These are phyloP conservation scores for Apoda limacodes DNA, from an alignment of 2,888 invertebrate species.

Conservation along the genomic window DNA sequence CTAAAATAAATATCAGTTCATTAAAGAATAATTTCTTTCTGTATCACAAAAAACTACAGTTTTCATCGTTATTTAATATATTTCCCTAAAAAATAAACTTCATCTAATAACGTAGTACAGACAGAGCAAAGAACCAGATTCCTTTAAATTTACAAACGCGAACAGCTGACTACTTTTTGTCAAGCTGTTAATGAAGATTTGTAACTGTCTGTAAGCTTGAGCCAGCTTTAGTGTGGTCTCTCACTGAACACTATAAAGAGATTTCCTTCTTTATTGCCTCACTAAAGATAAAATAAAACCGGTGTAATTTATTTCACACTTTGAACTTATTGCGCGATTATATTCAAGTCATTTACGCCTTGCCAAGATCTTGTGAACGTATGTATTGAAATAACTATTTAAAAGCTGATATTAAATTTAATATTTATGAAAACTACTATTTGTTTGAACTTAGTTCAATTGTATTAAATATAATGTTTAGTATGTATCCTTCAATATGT, in stretches of 20 bases:
- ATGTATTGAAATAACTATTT: too few relatives aligned
- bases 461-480: too few relatives aligned
- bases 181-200: constrained; percentile 59
- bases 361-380: not conserved
- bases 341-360: not conserved
- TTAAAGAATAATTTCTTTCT: too few relatives aligned
- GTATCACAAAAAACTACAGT: too few relatives aligned
- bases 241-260: constrained; percentile 32
- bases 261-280: constrained; percentile 35
- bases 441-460: too few relatives aligned
- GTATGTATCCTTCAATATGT: too few relatives aligned
- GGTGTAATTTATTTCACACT: constrained; percentile 42
- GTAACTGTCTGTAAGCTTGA: constrained; percentile 36
- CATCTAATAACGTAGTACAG: too few relatives aligned
- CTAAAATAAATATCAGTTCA: too few relatives aligned
- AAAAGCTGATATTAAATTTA: too few relatives aligned
- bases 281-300: constrained; percentile 35
- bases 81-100: too few relatives aligned
- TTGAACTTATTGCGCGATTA: constrained; percentile 37
- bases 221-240: constrained; percentile 38
- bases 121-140: constrained; percentile 28
- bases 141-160: constrained; percentile 35
- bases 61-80: too few relatives aligned
- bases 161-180: constrained; percentile 51
- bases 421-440: too few relatives aligned